phyloP scores from a whole-genome alignment of 2,797 vertebrate species.

The Mallotus villosus region DNA sequence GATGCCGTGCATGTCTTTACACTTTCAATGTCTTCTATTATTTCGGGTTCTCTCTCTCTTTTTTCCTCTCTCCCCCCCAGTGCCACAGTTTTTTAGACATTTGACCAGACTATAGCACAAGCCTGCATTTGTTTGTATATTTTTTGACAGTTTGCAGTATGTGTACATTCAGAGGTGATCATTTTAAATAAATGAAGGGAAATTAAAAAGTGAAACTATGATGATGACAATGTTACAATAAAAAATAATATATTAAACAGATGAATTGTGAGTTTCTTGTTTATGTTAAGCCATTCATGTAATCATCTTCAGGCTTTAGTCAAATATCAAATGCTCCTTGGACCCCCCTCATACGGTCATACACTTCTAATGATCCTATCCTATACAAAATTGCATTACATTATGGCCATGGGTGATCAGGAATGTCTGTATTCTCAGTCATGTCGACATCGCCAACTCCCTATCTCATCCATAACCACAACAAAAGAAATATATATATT shows the following conservation, averaged over 20 bases:
- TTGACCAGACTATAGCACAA: conserved; percentile 85
- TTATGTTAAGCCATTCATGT: background rate
- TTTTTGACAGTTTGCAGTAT: conserved; percentile 85
- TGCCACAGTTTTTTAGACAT: conserved; percentile 84
- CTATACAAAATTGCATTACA: too few species aligned
- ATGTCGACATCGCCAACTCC: too few species aligned
- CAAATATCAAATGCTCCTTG: too few species aligned
- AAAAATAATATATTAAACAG: conserved; percentile 82
- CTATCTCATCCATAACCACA: too few species aligned
- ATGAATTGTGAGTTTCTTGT: conserved; percentile 25
- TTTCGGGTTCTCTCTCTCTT: conserved; percentile 32
- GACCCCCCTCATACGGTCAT: background rate
- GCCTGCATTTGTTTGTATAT: conserved; percentile 85
- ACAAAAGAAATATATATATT: too few species aligned
- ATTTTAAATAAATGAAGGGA: conserved; percentile 81
- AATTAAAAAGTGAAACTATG: conserved; percentile 76
- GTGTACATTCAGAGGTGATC: conserved; percentile 84
- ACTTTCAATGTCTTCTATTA: conserved; percentile 71
- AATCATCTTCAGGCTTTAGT: too few species aligned
- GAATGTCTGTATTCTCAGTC: too few species aligned
- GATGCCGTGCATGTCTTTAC: conserved; percentile 82
- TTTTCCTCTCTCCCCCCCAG: conserved; percentile 61
- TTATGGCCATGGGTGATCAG: too few species aligned
- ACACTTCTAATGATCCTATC: too few species aligned
- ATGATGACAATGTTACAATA: conserved; percentile 75